Base-by-base conservation (phyloP, 2,113 vertebrate genomes). In the Alouatta palliata region DNA sequence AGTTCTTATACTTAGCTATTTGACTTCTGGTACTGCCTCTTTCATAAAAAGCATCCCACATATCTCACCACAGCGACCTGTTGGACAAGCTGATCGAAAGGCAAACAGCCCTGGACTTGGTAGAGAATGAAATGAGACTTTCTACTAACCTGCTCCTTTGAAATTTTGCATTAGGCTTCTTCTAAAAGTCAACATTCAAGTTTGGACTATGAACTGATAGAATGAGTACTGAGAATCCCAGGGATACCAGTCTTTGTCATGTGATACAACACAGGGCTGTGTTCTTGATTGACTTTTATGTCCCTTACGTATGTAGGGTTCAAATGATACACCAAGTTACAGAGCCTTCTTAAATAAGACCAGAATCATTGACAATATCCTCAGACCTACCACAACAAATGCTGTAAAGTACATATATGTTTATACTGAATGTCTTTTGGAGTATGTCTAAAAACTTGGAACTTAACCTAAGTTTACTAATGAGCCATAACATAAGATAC, bases 391-490 rank as follows among this genome's bases (percentile, higher is more conserved):
- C 87, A 66, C 19, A 95, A 3, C 13, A 88, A 23, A 4, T 93
- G 6, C 43, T 89, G 0, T 45, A 66, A 95, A 73, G 92, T 20
- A 52, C 49, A 70, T 85, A 30, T 10, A 20, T 16, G 30, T 76
- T 58, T 68, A 76, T 19, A 54, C 6, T 73, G 43, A 96, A 92
- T 68, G 0, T 43, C 91, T 52, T 91, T 84, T 79, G 35, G 19
- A 91, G 19, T 82, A 13, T 95, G 96, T 95, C 25, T 27, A 52
- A 87, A 71, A 96, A 49, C 0, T 85, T 90, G 56, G 19, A 97
- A 96, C 10, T 95, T 11, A 89, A 16, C 5, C 32, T 81, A 77
- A 16, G 54, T 43, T 87, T 81, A 54, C 45, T 88, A 95, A 90
- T 81, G 14, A 96, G 13, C 23, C 14, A 94, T 68, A 96, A 61